Percentiles rank a stretch among this genome's conserved stretches.
These are phyloP conservation scores for Erebia aethiops DNA, from an alignment of 2,888 invertebrate species.

Conservation along the genomic window DNA sequence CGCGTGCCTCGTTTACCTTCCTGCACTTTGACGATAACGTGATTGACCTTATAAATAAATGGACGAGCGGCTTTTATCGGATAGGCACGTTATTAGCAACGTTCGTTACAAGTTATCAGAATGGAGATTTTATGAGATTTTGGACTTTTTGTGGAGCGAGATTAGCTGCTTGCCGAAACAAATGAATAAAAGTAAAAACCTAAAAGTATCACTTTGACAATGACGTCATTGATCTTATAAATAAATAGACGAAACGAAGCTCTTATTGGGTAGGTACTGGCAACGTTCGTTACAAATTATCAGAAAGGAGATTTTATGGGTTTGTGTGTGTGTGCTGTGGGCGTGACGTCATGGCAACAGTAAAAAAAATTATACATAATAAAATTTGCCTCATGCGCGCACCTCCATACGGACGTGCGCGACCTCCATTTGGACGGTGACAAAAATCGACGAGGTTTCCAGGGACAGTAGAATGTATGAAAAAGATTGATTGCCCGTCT, in stretches of 20 bases:
- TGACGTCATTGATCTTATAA: slow-evolving; percentile 49
- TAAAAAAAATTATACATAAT: no score
- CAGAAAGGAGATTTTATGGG: no score
- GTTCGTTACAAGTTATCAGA: slow-evolving; percentile 18
- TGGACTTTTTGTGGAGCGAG: background rate
- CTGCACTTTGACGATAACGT: slow-evolving; percentile 47
- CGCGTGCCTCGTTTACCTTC: slow-evolving; percentile 44
- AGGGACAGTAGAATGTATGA: slow-evolving; percentile 2
- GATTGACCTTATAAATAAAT: slow-evolving; percentile 50
- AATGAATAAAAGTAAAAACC: no score
- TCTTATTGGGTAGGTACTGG: no score
- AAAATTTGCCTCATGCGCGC: no score
- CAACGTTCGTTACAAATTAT: slow-evolving; percentile 5
- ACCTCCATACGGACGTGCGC: no score
- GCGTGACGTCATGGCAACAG: no score
- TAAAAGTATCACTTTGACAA: slow-evolving; percentile 36
- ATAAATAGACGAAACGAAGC: background rate
- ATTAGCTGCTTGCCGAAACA: background rate
- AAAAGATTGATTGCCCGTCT: slow-evolving; percentile 1
- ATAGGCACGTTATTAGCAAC: slow-evolving; percentile 20
- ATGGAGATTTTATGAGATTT: background rate
- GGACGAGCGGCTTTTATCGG: slow-evolving; percentile 32
- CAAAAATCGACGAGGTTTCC: background rate
- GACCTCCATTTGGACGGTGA: no score
- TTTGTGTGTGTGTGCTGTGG: no score